phyloP scores from a whole-genome alignment of 2,797 vertebrate species.

The Scarus forsteni region DNA sequence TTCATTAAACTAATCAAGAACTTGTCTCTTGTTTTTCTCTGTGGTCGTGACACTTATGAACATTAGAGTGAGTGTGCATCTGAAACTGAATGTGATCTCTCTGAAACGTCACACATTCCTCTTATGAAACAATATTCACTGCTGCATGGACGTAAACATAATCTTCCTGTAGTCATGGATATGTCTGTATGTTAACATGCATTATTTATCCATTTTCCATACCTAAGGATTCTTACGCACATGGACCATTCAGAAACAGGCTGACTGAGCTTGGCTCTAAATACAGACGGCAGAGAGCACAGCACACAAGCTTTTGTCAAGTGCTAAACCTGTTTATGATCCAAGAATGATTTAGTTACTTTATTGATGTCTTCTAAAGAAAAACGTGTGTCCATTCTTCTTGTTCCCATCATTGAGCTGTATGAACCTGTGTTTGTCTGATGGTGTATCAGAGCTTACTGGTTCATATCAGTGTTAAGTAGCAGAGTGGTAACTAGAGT shows the following conservation, averaged over 20 bases:
- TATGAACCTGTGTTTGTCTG: conserved; percentile 43
- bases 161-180: conserved; percentile 28
- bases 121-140: conserved; percentile 26
- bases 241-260: conserved; percentile 5
- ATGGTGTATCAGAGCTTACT: conserved; percentile 66
- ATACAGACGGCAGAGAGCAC: not conserved
- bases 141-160: conserved; percentile 18
- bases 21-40: not conserved
- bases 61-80: conserved; percentile 7
- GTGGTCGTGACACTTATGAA: not conserved
- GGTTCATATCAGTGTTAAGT: conserved; percentile 76
- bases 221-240: conserved; percentile 15
- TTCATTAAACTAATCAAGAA: too few species aligned
- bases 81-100: not conserved
- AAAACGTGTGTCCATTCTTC: not conserved
- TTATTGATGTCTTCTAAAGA: too few species aligned
- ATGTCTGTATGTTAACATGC: conserved; percentile 46
- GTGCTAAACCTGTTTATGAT: too few species aligned
- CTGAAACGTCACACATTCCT: conserved; percentile 2
- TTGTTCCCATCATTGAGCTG: conserved; percentile 41
- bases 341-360: too few species aligned
- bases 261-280: not conserved
- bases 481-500: conserved; percentile 72
- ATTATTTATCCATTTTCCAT: conserved; percentile 76
- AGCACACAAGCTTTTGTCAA: not conserved